phyloP scores from a whole-genome alignment of 2,113 vertebrate species.

The Holacanthus passer region DNA sequence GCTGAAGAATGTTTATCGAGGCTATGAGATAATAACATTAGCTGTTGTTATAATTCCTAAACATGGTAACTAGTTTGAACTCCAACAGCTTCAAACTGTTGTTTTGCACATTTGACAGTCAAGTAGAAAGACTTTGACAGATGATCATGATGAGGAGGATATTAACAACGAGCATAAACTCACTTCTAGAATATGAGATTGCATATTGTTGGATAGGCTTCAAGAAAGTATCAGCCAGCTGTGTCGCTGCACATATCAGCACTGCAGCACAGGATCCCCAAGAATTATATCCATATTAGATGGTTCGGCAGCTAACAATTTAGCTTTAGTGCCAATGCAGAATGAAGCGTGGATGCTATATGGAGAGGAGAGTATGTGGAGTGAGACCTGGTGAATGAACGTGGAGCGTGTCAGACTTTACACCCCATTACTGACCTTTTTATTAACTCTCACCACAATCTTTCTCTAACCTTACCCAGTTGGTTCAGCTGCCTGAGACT shows the following conservation, averaged over 20 bases:
- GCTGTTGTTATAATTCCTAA: neutral
- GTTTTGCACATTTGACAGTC: neutral
- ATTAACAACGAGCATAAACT: neutral
- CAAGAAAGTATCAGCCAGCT: neutral
- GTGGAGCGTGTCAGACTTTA: neutral
- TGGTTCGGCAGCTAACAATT: no score
- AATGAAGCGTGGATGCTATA: neutral
- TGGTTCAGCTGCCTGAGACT: no score
- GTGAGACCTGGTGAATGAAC: neutral
- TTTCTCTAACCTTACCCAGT: neutral
- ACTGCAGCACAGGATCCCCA: neutral
- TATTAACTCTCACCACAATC: neutral
- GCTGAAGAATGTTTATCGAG: neutral
- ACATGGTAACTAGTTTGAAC: neutral
- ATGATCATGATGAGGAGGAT: neutral
- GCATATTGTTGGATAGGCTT: neutral
- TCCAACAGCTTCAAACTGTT: neutral
- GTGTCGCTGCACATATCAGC: neutral
- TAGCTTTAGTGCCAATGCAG: neutral
- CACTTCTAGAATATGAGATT: neutral
- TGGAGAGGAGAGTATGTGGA: neutral
- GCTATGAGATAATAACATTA: neutral
- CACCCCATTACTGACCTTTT: neutral
- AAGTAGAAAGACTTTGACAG: slow-evolving; percentile 4
- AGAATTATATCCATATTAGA: neutral